phyloP scores from a whole-genome alignment of 2,888 invertebrate genomes.

The Hyalella azteca region DNA sequence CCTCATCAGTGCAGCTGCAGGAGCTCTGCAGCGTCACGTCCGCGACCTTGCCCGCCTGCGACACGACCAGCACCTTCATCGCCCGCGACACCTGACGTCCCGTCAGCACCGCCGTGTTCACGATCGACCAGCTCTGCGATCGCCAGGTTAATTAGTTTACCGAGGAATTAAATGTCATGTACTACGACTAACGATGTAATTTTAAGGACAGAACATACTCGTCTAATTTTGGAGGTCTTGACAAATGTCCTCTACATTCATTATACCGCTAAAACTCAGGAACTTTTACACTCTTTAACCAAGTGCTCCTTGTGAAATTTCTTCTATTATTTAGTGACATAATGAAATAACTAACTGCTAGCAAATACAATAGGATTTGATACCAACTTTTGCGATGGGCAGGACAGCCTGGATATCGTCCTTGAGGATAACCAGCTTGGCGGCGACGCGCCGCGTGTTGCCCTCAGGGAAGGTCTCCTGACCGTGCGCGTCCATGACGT shows the following conservation, averaged over 20 bases:
- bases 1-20: slow-evolving; percentile 93
- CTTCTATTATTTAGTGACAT: too few species aligned
- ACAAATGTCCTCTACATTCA: too few species aligned
- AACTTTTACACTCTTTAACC: too few species aligned
- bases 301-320: too few species aligned
- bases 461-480: slow-evolving; percentile 61
- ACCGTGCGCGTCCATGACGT: slow-evolving; percentile 49
- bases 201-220: too few species aligned
- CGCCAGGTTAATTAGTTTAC: too few species aligned
- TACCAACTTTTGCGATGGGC: slow-evolving; percentile 84
- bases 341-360: too few species aligned
- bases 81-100: slow-evolving; percentile 92
- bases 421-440: slow-evolving; percentile 86
- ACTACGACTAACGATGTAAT: too few species aligned
- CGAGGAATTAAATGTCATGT: too few species aligned
- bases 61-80: slow-evolving; percentile 93
- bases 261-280: too few species aligned
- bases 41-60: slow-evolving; percentile 90
- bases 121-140: slow-evolving; percentile 88
- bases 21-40: slow-evolving; percentile 94
- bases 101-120: slow-evolving; percentile 94
- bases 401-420: slow-evolving; percentile 92
- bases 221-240: too few species aligned
- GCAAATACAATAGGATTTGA: too few species aligned
- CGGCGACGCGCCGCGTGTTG: slow-evolving; percentile 72